Conservation (phyloP, 2,888 invertebrate species). For the Andrena minutula region DNA sequence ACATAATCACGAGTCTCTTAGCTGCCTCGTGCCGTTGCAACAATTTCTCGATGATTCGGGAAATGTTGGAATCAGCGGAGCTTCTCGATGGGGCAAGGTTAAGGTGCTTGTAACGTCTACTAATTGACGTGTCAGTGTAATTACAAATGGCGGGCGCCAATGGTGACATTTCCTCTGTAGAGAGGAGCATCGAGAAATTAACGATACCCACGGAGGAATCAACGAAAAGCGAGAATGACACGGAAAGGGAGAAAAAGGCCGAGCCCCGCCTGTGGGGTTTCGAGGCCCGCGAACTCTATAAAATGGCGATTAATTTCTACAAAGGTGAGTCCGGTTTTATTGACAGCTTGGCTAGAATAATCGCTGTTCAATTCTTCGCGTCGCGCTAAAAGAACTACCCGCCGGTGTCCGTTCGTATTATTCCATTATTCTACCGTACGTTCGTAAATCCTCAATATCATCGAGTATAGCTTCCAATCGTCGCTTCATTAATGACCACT, state of each 20-base stretch:
- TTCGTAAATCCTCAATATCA: not conserved
- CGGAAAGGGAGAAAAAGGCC: conserved; percentile 74
- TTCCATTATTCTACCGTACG: not conserved
- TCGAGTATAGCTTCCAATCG: conserved; percentile 19
- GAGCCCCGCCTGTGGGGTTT: conserved; percentile 83
- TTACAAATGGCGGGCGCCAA: conserved; percentile 81
- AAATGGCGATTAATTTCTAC: conserved; percentile 95
- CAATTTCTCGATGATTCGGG: not conserved
- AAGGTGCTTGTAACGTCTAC: conserved; percentile 45
- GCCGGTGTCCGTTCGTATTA: not conserved
- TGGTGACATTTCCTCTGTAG: conserved; percentile 74
- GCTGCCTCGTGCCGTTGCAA: not conserved
- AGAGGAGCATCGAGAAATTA: conserved; percentile 76
- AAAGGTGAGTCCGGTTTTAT: conserved; percentile 90
- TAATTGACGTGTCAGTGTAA: conserved; percentile 76
- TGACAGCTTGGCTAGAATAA: conserved; percentile 48
- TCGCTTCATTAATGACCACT: not conserved
- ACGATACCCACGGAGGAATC: conserved; percentile 66
- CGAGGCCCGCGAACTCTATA: conserved; percentile 91
- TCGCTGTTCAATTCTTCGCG: conserved; percentile 11
- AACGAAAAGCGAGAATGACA: conserved; percentile 54
- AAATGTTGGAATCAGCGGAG: conserved; percentile 17
- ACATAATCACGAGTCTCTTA: not conserved
- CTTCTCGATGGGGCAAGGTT: conserved; percentile 25
- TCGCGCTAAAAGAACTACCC: not conserved